Conservation (phyloP, 2,888 invertebrate species). For the Selenia dentaria region DNA sequence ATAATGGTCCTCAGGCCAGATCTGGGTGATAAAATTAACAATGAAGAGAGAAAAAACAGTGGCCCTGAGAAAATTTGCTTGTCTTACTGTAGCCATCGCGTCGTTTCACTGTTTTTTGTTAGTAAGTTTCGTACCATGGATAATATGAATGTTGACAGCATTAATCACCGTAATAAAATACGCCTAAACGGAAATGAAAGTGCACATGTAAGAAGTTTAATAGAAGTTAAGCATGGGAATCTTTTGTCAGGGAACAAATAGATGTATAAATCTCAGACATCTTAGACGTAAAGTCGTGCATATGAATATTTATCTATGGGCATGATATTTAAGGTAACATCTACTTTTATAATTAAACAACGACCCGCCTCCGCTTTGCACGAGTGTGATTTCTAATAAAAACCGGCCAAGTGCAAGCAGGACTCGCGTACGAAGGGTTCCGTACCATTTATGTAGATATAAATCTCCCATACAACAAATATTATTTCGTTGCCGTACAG, state of each 20-base stretch:
- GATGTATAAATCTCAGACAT: conserved; percentile 13
- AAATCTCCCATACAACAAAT: no score
- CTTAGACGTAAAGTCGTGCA: conserved; percentile 3
- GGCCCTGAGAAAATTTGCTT: conserved; percentile 60
- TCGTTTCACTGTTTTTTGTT: conserved; percentile 60
- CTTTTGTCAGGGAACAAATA: conserved; percentile 10
- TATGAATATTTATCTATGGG: background rate
- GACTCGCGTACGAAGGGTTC: no score
- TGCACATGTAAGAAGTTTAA: conserved; percentile 26
- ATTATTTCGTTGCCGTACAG: no score
- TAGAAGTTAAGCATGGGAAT: conserved; percentile 28
- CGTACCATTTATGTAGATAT: no score
- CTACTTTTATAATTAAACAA: no score
- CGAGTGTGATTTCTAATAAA: no score
- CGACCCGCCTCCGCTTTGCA: no score
- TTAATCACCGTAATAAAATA: conserved; percentile 32
- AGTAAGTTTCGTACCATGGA: conserved; percentile 47
- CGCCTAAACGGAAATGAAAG: conserved; percentile 35
- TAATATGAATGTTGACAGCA: conserved; percentile 41
- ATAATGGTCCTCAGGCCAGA: conserved; percentile 29
- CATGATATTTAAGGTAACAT: no score
- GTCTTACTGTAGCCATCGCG: conserved; percentile 49
- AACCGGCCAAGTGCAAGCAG: no score
- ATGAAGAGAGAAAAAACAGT: conserved; percentile 48
- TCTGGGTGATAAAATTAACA: conserved; percentile 38